Evolutionary conservation across 1,140 invertebrate species (phyloP), one percentile per base, ranked within the genome.

Genomic region (Macrobrachium rosenbergii): DNA sequence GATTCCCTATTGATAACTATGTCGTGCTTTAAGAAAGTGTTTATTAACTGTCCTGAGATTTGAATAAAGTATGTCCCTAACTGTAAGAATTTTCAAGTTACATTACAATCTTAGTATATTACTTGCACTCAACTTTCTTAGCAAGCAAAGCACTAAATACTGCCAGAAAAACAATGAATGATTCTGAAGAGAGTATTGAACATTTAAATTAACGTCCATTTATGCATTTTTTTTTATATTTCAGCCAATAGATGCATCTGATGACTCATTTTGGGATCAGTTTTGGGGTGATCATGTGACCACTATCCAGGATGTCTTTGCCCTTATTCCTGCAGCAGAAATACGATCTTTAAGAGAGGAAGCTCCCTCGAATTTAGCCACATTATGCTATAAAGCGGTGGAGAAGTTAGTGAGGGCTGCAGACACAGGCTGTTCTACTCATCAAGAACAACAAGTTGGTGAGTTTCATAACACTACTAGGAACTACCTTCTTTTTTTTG

Each of bases 261-360:
- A 99, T 92, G 97, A 99, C 90, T 94, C 94, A 87, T 99, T 99
- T 92, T 99, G 99, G 99, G 97, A 99, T 91, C 98, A 99, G 92
- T 99, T 99, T 92, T 99, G 98, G 98, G 96, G 96, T 10, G 98
- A 99, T 90, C 98, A 96, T 92, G 95, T 97, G 5, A 97, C 97
- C 2, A 96, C 95, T 91, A 95, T 99, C 2, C 98, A 99, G 93
- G 99, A 99, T 94, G 96, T 99, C 21, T 99, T 99, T 91, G 97
- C 97, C 10, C 92, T 99, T 87, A 97, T 99, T 73, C 98, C 98
- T 45, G 96, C 98, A 17, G 94, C 95, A 19, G 98, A 99, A 93
- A 98, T 99, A 89, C 94, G 99, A 83, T 95, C 96, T 19, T 93
- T 99, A 81, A 92, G 98, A 19, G 98, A 99, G 93, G 98, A 99